Base-by-base conservation (phyloP, 2,797 vertebrate genomes). In the Xenops minutus region DNA sequence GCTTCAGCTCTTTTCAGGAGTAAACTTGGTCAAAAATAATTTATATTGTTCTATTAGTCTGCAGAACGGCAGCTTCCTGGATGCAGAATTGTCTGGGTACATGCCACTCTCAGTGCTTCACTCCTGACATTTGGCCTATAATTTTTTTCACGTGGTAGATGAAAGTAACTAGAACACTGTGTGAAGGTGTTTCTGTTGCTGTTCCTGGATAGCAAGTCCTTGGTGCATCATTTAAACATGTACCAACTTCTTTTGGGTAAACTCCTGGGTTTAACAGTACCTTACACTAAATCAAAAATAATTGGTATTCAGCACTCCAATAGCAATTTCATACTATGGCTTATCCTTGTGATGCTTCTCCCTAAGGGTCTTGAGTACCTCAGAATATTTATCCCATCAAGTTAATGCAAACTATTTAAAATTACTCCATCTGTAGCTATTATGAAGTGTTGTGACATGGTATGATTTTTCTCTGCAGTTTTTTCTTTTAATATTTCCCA, bases 201-300 rank as follows among this genome's bases (percentile, higher is more conserved):
- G 32, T 83, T 95, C n/a, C 43, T 81, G 59, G 36, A 19, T 79
- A 64, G 94, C 51, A 68, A 88, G 66, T 68, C 24, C 81, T 95
- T 87, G 78, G 91, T 76, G 58, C 59, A 80, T 93, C 73, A 43
- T 94, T 95, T 96, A 95, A 96, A 87, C 30, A 84, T 46, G 88
- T 32, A 69, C 73, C 7, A 44, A 58, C 82, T 75, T 54, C 88
- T 96, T 96, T 96, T 80, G 84, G 91, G 54, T 96, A 93, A 96
- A 94, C 86, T 95, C 89, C 76, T 85, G 89, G 56, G 63, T 94
- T 95, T 96, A 95, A 93, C 85, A 90, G 76, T 94, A 96, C 95
- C 94, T 97, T 95, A 96, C 74, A 95, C 76, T 96, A 97, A 95
- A 95, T 94, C 37, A 96, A 92, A 97, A 97, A 95, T 94, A 97